Evolutionary conservation across 2,888 invertebrate species (phyloP).

Genomic region (Meteorus colon): DNA sequence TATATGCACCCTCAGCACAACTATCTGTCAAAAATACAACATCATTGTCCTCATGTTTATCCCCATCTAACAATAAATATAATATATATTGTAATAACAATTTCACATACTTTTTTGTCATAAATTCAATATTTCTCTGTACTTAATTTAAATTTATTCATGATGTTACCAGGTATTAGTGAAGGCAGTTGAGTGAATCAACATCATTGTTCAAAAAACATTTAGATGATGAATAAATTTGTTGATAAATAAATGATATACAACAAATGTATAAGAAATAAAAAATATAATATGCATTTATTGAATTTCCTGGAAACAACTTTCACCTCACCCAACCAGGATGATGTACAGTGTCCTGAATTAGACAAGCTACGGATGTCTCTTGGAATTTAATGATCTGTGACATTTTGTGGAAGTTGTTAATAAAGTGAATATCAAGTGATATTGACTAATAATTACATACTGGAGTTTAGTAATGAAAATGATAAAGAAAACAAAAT

Average conservation of each 20-base stretch:
- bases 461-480: background rate
- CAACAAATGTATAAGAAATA: constrained; percentile 9
- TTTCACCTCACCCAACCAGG: constrained; percentile 50
- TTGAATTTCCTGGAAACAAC: constrained; percentile 42
- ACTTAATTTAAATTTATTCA: background rate
- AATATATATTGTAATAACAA: background rate
- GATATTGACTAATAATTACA: constrained; percentile 20
- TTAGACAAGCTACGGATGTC: constrained; percentile 25
- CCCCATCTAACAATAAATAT: too few species aligned
- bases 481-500: background rate
- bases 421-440: constrained; percentile 2
- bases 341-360: constrained; percentile 50
- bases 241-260: constrained; percentile 23
- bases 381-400: constrained; percentile 39
- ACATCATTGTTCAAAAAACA: too few species aligned
- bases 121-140: background rate
- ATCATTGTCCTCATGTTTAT: too few species aligned
- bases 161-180: background rate
- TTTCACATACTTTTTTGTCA: background rate
- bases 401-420: constrained; percentile 31
- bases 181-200: background rate
- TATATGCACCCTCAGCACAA: background rate
- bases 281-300: constrained; percentile 40
- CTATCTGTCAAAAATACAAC: too few species aligned
- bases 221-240: background rate